Conservation (phyloP, 2,888 invertebrate species). For the Polylopha cassiicola region DNA sequence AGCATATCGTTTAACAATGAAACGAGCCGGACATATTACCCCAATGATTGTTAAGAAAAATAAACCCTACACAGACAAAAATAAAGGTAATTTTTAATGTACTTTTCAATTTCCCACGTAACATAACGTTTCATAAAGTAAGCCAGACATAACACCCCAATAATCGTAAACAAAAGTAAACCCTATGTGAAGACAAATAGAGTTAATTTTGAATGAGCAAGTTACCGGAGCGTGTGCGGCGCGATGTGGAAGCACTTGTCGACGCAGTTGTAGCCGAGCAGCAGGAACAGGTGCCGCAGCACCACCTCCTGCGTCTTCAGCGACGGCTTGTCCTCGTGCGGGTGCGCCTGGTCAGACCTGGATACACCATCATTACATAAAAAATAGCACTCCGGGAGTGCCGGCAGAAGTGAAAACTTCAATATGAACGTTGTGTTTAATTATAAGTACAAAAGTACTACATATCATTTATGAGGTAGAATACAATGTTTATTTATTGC, state of each 20-base stretch:
- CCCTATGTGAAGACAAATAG: too few species aligned
- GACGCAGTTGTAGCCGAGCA: constrained; percentile 94
- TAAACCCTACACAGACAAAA: background rate
- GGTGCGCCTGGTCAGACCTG: constrained; percentile 82
- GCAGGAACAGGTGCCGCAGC: constrained; percentile 91
- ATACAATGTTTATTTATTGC: too few species aligned
- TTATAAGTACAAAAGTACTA: too few species aligned
- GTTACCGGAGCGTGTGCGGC: constrained; percentile 88
- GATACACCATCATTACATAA: constrained; percentile 68
- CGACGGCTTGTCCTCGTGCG: constrained; percentile 89
- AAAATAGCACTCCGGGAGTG: constrained; percentile 52
- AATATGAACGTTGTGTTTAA: background rate
- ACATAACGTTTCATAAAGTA: too few species aligned
- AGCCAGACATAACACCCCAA: too few species aligned
- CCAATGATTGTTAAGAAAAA: background rate
- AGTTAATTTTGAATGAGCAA: background rate
- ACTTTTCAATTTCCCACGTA: too few species aligned
- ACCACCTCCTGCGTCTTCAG: constrained; percentile 91
- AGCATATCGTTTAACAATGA: too few species aligned
- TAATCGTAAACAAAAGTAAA: too few species aligned
- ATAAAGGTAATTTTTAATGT: too few species aligned
- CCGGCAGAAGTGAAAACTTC: background rate
- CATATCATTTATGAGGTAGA: too few species aligned
- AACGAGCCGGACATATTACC: too few species aligned
- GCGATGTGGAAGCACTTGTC: constrained; percentile 95